Base-by-base conservation (phyloP, 2,888 invertebrate species). In the Octonoba sinensis region DNA sequence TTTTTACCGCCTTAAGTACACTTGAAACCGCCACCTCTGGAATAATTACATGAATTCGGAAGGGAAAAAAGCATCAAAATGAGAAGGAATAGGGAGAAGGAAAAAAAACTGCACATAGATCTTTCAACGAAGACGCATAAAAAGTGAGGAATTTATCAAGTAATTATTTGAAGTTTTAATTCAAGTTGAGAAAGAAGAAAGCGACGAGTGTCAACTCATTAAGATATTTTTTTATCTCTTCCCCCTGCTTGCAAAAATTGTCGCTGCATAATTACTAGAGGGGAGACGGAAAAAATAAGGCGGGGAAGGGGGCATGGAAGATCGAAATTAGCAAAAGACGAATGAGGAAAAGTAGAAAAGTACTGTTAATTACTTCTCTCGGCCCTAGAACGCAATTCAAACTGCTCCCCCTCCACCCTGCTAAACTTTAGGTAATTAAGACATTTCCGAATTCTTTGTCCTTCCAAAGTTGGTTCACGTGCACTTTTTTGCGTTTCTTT, bases 131-230 rank as follows among this genome's bases (percentile, higher is more conserved):
- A 70, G 66, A 71, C 71, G 51, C 66, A 51, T 72, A 70, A 73
- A 44, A 46, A 70, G 27, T 57, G 57, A 57, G 47, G 79, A 79
- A 79, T 73, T 79, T 73, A 79, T 79, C 79, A 79, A 79, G 73
- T 79, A 82, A 82, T 82, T 82, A 82, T 82, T 82, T 82, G 82
- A 82, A 82, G 82, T 82, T 82, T 82, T 82, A 75, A 82, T 75
- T 75, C 75, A 75, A 75, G 82, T 75, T 65, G 65, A 24, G 47
- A 57, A 49, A 47, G 27, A 69, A 67, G 62, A 79, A 69, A 56
- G 51, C 66, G 67, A 57, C 54, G 70, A 75, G 70, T 82, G 73
- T 82, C 82, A 82, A 75, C 82, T 82, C 82, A 75, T 82, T 82
- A 82, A 65, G 70, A 59, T 56, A 74, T 57, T 82, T 79, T 75